A percentile compares a stretch with the other conserved stretches of the same genome.
phyloP scores from a whole-genome alignment of 2,113 vertebrate species.

The Burhinus bistriatus region DNA sequence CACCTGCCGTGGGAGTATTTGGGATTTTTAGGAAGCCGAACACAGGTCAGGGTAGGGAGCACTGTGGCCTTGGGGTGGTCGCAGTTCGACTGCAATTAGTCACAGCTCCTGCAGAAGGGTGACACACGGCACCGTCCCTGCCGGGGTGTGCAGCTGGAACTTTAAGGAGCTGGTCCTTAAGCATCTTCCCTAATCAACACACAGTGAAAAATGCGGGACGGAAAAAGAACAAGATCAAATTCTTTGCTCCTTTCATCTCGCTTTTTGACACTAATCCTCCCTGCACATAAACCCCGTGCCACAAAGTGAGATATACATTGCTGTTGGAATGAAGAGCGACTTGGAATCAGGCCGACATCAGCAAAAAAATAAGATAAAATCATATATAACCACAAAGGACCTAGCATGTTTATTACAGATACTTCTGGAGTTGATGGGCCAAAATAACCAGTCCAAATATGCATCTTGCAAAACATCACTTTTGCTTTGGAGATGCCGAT shows the following conservation, averaged over 20 bases:
- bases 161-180: neutral
- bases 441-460: constrained; percentile 62
- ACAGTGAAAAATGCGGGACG: neutral
- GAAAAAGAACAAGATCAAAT: constrained; percentile 12
- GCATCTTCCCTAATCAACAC: neutral
- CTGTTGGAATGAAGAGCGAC: neutral
- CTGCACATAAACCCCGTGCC: constrained; percentile 18
- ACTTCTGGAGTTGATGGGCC: constrained; percentile 50
- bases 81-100: neutral
- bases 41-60: neutral
- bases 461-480: constrained; percentile 56
- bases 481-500: constrained; percentile 43
- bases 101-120: neutral
- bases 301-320: constrained; percentile 47
- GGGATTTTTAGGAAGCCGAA: neutral
- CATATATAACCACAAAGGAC: constrained; percentile 38
- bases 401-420: constrained; percentile 42
- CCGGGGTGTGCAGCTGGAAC: neutral
- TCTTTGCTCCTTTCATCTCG: constrained; percentile 44
- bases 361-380: constrained; percentile 26
- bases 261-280: constrained; percentile 64
- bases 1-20: neutral
- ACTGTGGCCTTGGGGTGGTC: neutral
- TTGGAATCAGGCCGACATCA: constrained; percentile 37
- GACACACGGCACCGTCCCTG: neutral